Evolutionary conservation across 1,140 invertebrate genomes (phyloP), one percentile per base, ranked within the genome.

Genomic region (Teleogryllus occipitalis): DNA sequence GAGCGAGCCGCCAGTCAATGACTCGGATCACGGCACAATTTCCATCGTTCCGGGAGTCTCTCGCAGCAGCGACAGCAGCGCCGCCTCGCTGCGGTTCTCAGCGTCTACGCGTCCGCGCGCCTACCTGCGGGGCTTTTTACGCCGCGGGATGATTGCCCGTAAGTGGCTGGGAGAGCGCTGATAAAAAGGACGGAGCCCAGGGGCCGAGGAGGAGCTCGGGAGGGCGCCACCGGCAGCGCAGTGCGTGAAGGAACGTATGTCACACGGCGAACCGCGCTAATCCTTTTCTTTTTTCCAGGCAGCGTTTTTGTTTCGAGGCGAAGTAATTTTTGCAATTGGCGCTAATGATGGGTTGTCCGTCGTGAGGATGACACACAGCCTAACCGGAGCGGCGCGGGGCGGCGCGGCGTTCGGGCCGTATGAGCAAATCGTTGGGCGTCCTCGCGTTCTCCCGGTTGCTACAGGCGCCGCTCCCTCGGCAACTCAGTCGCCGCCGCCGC

Each of bases 261-360:
- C 54, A 65, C 54, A 65, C 54, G 18, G 27, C 27, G 54, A 65
- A 65, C 54, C 0, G 10, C 54, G 18, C 54, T 65, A 65, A 65
- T 65, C 54, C 54, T 65, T 65, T 65, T 65, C 54, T 65, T 18
- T 65, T 65, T 65, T 18, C 54, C 18, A 7, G 54, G 7, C 2
- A 65, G 54, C 54, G 54, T 65, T 65, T 65, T 65, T 65, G 10
- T 10, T 65, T 14, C 54, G 54, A 65, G 54, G 10, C 54, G 54
- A 65, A 65, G 54, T 18, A 65, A 65, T 65, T 65, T 65, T 65
- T 65, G 54, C 54, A 65, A 65, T 65, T 65, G 54, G 54, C 54
- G 54, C 54, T 65, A 65, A 65, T 65, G 18, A 65, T 7, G 54
- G 54, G 54, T 65, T 65, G 54, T 65, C 54, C 10, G 54, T 10